Evolutionary conservation across 1,140 invertebrate species (phyloP).

Genomic region (Habropoda laboriosa): DNA sequence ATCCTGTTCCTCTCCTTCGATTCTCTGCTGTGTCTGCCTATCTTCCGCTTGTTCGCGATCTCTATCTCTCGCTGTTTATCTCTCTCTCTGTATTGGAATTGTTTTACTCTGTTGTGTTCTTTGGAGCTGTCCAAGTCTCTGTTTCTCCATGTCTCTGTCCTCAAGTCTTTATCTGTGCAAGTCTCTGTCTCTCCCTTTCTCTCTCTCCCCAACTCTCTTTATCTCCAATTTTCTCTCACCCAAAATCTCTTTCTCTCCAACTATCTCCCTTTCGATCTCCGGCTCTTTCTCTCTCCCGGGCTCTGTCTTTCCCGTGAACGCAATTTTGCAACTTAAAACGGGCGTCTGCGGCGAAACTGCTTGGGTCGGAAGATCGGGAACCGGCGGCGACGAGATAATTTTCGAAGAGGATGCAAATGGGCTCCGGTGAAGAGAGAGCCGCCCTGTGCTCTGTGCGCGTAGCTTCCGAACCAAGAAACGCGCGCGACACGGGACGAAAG

Average conservation of each 20-base stretch:
- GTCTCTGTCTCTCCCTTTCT: no score
- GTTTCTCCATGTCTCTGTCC: no score
- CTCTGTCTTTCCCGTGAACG: neutral
- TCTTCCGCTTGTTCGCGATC: no score
- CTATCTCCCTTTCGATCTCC: neutral
- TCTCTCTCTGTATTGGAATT: no score
- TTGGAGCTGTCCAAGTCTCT: no score
- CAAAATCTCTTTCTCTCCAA: neutral
- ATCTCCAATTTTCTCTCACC: neutral
- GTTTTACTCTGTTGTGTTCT: no score
- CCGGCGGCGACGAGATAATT: slow-evolving; percentile 50
- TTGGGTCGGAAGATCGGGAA: slow-evolving; percentile 25
- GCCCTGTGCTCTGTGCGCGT: neutral
- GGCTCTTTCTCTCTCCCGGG: neutral
- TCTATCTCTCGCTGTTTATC: no score
- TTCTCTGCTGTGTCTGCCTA: no score
- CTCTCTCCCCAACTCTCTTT: no score
- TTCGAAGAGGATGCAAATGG: slow-evolving; percentile 51
- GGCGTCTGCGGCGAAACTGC: neutral
- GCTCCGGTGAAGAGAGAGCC: slow-evolving; percentile 19
- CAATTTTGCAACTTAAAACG: slow-evolving; percentile 31
- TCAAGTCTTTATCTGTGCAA: no score
- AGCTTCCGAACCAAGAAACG: neutral
- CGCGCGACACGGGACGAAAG: neutral
- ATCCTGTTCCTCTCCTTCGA: neutral